Conservation (phyloP, 2,113 vertebrate genomes). For the Drymodes brunneopygia region DNA sequence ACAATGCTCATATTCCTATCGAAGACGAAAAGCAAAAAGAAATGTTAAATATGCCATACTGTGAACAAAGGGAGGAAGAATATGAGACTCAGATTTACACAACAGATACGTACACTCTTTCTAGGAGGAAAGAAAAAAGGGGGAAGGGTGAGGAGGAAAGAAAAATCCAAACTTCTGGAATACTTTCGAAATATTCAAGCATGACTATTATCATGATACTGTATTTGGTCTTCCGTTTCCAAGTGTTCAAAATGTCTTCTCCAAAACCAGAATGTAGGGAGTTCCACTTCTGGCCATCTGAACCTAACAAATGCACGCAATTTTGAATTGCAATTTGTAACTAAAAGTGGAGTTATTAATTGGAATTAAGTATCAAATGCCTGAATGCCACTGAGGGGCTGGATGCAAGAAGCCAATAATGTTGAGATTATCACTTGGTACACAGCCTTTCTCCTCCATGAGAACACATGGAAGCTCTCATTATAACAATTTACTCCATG, state of each 20-base stretch:
- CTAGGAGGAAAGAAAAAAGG: neutral
- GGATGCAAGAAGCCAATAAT: neutral
- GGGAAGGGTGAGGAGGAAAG: neutral
- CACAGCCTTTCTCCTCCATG: neutral
- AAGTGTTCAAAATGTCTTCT: neutral
- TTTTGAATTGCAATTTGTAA: neutral
- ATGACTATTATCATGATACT: neutral
- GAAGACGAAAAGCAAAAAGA: neutral
- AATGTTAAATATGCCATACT: neutral
- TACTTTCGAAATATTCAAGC: neutral
- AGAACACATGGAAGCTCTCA: neutral
- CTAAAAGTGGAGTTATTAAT: neutral
- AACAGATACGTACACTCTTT: neutral
- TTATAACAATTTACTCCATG: neutral
- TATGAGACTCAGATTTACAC: neutral
- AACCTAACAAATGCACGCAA: neutral
- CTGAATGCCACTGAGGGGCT: neutral
- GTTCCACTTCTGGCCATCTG: neutral
- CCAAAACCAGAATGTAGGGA: neutral
- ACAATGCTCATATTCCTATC: neutral
- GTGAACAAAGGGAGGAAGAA: neutral
- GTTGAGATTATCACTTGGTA: neutral
- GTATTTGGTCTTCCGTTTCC: neutral
- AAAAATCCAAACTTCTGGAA: neutral
- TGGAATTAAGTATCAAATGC: neutral